phyloP scores from a whole-genome alignment of 1,140 invertebrate species.

The Dufourea novaeangliae region DNA sequence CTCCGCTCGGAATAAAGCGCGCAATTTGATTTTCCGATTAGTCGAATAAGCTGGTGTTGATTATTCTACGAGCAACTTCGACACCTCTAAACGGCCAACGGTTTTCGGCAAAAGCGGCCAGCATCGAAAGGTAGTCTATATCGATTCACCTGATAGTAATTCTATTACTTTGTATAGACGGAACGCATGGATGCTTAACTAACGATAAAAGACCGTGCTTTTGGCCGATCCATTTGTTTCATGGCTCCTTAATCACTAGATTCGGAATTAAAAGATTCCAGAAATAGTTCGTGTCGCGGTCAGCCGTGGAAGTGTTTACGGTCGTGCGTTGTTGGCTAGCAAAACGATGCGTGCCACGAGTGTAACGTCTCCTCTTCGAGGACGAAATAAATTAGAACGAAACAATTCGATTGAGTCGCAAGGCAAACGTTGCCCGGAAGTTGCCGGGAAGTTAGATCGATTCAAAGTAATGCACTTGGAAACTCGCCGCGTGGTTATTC shows the following conservation, averaged over 20 bases:
- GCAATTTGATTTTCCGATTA: constrained; percentile 20
- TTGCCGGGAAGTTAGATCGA: constrained; percentile 10
- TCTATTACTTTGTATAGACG: not conserved
- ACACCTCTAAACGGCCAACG: not conserved
- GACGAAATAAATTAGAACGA: constrained; percentile 39
- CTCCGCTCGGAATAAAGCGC: not conserved
- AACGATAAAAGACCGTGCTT: not conserved
- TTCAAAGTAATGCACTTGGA: constrained; percentile 9
- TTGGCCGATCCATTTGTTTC: not conserved
- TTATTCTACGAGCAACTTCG: constrained; percentile 31
- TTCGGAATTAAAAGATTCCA: not conserved
- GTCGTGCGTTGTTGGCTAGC: constrained; percentile 10
- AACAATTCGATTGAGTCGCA: constrained; percentile 34
- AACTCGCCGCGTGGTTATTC: not conserved
- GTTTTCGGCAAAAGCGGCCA: not conserved
- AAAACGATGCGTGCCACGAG: not conserved
- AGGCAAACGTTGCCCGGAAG: constrained; percentile 17
- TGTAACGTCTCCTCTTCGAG: not conserved
- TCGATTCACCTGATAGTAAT: not conserved
- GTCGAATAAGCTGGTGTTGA: constrained; percentile 24
- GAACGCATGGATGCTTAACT: not conserved
- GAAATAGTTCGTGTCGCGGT: too few relatives aligned
- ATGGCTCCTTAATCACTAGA: not conserved
- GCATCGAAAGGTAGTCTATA: not conserved
- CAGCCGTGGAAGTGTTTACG: too few relatives aligned